Evolutionary conservation across 2,888 invertebrate genomes (phyloP), one percentile per base, ranked within the genome.

Genomic region (Synanthedon formicaeformis): DNA sequence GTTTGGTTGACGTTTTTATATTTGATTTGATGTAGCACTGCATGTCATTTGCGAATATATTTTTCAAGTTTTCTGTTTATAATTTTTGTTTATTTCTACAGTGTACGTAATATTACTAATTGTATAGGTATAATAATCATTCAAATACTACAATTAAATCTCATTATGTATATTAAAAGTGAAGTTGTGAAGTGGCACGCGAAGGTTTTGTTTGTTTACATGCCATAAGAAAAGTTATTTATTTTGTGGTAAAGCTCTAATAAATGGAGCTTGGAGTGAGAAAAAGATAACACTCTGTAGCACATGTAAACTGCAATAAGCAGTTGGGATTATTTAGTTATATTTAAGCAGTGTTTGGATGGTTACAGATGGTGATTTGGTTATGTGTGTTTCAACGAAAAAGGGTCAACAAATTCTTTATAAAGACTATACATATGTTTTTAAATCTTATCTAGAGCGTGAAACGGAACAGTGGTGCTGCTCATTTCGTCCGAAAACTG

Each of bases 381-480:
- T 84, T 52, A 81, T 80, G 63, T 87, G 85, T 63, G 84, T 87
- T 45, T 83, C 86, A 4, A 83, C 86, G 12, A 80, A 78, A 57
- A 86, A 82, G 58, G 87, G 87, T 8, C 84, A 84, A 56, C 83
- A 84, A 55, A 81, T 87, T 52, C 62, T 87, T 54, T 82, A 79
- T 59, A 81, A 86, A 67, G 85, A 85, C 60, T 88, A 82, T 58
- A 87, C 85, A 14, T 88, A 85, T 61, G 73, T 81, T 51, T 82
- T 85, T 60, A 85, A 84, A 68, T 76, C 78, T 70, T 80, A 76
- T 60, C 67, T 86, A 55, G 85, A 81, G 61, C 86, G 82, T 65
- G 86, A 85, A 3, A 80, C 85, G 2, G 85, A 86, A 56, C 86
- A 86, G 63, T 85, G 86, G 85, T 78, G 78, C 53, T 86, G 86